Base-by-base conservation (phyloP, 1,140 invertebrate genomes). In the Teleopsis dalmanni region DNA sequence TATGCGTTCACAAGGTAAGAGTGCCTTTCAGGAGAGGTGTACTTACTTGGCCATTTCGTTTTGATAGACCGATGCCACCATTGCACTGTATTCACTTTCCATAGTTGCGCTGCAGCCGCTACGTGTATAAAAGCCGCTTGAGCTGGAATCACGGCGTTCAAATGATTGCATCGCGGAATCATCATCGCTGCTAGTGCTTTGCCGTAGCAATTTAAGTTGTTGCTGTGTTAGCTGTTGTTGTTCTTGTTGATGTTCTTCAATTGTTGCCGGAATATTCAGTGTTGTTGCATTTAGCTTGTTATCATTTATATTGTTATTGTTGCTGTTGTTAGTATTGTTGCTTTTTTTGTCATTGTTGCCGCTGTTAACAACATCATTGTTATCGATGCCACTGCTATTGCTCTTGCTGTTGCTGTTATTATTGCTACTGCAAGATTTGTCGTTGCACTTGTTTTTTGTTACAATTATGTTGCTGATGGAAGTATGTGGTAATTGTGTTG, bases 11-110 rank as follows among this genome's bases (percentile, higher is more conserved):
- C n/a, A n/a, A n/a, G n/a, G n/a, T n/a, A n/a, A n/a, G n/a, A n/a
- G n/a, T n/a, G n/a, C n/a, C n/a, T n/a, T n/a, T n/a, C n/a, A n/a
- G n/a, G n/a, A n/a, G n/a, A n/a, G 33, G n/a, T 19, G 2, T 23
- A 65, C 65, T 62, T 52, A 60, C 58, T 55, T 57, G 49, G 57
- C 53, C 37, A 54, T 48, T 37, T 68, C 60, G 27, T 57, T 59
- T 37, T 62, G 54, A 51, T 60, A 68, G 36, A 60, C 59, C 18
- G 60, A 58, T 10, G 62, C 60, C 41, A 68, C 62, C 60, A 68
- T 64, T 7, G 62, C 65, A 35, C 62, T 65, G 47, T 65, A 68
- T 31, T 65, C 59, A 44, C 54, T 57, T 35, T 68, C 60, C 65
- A 64, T n/a, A 45, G 21, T 60, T 62, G 10, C 33, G 31, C n/a